Evolutionary conservation across 2,113 vertebrate species (phyloP).

Genomic region (Malaclemys terrapin): DNA sequence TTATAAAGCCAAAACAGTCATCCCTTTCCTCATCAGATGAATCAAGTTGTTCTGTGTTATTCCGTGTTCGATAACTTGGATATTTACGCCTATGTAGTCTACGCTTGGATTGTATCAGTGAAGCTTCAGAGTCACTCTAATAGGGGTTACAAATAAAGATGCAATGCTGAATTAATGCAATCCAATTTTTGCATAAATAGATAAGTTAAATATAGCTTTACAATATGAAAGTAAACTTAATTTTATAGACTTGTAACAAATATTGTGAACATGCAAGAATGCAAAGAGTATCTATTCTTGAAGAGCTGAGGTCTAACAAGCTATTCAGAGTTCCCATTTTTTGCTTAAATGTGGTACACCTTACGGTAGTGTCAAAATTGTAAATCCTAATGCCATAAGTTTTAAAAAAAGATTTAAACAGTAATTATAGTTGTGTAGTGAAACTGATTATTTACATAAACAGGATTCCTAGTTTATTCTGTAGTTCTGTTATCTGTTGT

Average conservation of each 20-base stretch:
- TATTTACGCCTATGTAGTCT: conserved; percentile 80
- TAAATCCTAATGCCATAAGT: not conserved
- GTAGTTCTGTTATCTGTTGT: not conserved
- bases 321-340: not conserved
- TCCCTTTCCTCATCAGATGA: conserved; percentile 91
- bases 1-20: conserved; percentile 82
- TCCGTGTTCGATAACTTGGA: conserved; percentile 67
- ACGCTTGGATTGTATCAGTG: conserved; percentile 74
- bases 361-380: not conserved
- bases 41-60: conserved; percentile 79
- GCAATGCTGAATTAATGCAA: not conserved
- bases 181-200: not conserved
- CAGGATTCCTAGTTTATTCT: not conserved
- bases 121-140: conserved; percentile 87
- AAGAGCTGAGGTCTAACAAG: not conserved
- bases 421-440: not conserved
- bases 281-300: not conserved
- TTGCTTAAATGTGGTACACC: not conserved
- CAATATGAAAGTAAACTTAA: not conserved
- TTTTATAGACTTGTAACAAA: not conserved
- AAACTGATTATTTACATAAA: not conserved
- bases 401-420: not conserved
- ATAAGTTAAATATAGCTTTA: not conserved
- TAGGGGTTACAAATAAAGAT: not conserved
- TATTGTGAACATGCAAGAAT: not conserved